Conservation (phyloP, 2,113 vertebrate genomes). For the Sapayoa aenigma region DNA sequence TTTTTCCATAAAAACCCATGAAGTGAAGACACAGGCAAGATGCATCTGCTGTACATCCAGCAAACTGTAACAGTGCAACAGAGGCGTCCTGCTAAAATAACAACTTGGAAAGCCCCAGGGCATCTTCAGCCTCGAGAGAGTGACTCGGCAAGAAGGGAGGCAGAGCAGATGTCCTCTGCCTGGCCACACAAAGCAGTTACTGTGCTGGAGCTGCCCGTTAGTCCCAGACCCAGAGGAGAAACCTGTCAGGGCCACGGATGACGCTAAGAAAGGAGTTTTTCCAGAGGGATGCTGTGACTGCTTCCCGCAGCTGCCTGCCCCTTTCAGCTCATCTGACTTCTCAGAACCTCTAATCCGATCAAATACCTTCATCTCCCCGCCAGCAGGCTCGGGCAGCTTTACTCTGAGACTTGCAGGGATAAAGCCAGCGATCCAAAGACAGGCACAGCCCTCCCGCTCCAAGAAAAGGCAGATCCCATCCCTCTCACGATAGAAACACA, state of each 20-base stretch:
- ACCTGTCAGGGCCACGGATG: neutral
- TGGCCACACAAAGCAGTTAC: neutral
- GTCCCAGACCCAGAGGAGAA: neutral
- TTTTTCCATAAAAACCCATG: neutral
- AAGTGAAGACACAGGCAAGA: neutral
- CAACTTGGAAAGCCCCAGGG: constrained; percentile 10
- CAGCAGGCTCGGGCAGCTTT: neutral
- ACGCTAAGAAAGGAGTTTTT: neutral
- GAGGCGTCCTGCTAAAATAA: neutral
- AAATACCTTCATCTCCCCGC: neutral
- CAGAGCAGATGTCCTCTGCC: neutral
- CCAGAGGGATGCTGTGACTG: neutral
- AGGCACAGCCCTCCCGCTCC: neutral
- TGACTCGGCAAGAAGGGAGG: constrained; percentile 1
- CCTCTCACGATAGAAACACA: neutral
- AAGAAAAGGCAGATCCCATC: neutral
- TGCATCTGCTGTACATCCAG: neutral
- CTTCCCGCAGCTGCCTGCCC: neutral
- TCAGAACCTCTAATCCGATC: neutral
- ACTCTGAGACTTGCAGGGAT: neutral
- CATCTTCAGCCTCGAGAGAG: neutral
- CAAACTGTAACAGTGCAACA: neutral
- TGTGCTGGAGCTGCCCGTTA: neutral
- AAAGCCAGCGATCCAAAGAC: neutral
- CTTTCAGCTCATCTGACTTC: neutral